These are phyloP conservation scores for Heliangelus exortis DNA, from an alignment of 2,797 vertebrate species.

Conservation along the genomic window DNA sequence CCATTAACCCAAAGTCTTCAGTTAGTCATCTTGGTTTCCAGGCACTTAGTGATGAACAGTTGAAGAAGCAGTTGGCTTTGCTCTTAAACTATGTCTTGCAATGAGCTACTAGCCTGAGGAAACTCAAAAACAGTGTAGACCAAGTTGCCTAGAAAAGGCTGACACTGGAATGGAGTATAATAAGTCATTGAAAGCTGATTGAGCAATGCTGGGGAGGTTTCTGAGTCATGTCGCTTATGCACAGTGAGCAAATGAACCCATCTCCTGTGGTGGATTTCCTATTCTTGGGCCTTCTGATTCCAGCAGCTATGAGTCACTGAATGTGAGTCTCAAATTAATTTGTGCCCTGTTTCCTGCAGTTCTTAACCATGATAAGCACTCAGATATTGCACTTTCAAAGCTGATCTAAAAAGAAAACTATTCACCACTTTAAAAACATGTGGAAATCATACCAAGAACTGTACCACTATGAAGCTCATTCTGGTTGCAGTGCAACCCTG, in stretches of 20 bases:
- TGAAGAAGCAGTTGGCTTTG: not conserved
- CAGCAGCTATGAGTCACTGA: constrained; percentile 44
- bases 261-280: constrained; percentile 29
- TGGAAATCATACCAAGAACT: not conserved
- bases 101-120: not conserved
- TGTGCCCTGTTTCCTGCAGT: not conserved
- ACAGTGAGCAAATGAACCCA: not conserved
- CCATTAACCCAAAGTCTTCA: not conserved
- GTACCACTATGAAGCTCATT: not conserved
- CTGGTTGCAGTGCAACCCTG: not conserved
- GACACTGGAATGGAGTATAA: not conserved
- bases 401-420: not conserved
- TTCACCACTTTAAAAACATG: not conserved
- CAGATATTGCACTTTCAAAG: not conserved
- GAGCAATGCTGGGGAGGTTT: constrained; percentile 39
- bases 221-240: constrained; percentile 34
- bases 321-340: not conserved
- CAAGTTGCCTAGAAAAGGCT: constrained; percentile 16
- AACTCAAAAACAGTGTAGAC: not conserved
- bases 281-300: constrained; percentile 13
- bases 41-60: not conserved
- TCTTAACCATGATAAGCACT: not conserved
- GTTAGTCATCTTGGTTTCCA: not conserved
- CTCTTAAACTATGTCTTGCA: not conserved
- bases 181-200: constrained; percentile 49